Percentiles rank a stretch among this genome's conserved stretches.
phyloP scores from a whole-genome alignment of 2,797 vertebrate genomes.

The Knipowitschia caucasica region DNA sequence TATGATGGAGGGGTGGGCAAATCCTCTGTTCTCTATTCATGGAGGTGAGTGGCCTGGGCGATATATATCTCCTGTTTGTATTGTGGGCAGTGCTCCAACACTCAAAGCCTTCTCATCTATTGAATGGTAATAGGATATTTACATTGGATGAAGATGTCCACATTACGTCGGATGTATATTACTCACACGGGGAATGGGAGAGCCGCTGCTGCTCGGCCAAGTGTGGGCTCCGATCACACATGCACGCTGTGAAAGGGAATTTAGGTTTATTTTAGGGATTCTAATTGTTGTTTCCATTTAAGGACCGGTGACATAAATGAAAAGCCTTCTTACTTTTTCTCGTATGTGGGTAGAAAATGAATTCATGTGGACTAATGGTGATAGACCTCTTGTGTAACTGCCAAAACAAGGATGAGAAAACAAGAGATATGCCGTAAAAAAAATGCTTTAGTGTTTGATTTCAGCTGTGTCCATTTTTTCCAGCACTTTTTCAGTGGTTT shows the following conservation, averaged over 20 bases:
- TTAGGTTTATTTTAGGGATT: background rate
- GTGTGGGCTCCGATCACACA: constrained; percentile 29
- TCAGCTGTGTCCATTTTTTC: too few species aligned
- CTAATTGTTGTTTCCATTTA: background rate
- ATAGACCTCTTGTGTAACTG: too few species aligned
- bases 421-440: too few species aligned
- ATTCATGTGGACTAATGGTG: too few species aligned
- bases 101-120: constrained; percentile 59
- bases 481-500: too few species aligned
- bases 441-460: too few species aligned
- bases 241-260: background rate
- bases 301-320: background rate
- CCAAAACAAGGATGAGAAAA: too few species aligned
- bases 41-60: constrained; percentile 59
- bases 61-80: constrained; percentile 80
- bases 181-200: constrained; percentile 27
- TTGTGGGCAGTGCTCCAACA: constrained; percentile 71
- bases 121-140: constrained; percentile 74
- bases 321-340: too few species aligned
- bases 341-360: too few species aligned
- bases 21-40: constrained; percentile 71
- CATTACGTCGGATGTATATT: constrained; percentile 43
- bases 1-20: constrained; percentile 63
- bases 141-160: constrained; percentile 57
- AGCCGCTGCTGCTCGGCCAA: constrained; percentile 27